These are phyloP conservation scores for Piprites chloris DNA, from an alignment of 2,113 vertebrate genomes.

Conservation along the genomic window DNA sequence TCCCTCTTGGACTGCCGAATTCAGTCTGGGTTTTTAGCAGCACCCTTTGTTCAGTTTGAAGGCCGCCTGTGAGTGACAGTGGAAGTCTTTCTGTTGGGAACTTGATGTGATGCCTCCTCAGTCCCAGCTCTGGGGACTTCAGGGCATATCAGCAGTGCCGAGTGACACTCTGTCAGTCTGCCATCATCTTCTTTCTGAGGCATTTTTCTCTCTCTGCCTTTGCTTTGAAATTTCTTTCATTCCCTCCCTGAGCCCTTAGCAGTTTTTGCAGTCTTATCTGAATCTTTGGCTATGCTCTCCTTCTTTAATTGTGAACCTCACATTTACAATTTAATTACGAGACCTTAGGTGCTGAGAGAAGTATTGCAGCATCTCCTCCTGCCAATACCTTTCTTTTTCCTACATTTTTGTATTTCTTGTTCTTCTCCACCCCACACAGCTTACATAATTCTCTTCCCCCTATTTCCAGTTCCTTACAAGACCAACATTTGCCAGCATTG, in stretches of 20 bases:
- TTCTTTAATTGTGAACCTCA: background rate
- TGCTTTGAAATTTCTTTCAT: slow-evolving; percentile 6
- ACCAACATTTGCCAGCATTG: background rate
- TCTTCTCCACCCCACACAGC: background rate
- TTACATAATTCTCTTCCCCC: background rate
- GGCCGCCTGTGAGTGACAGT: background rate
- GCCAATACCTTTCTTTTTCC: background rate
- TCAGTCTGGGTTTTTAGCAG: background rate
- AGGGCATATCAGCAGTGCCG: background rate
- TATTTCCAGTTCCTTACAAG: background rate
- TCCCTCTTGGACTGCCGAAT: background rate
- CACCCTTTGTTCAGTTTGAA: background rate
- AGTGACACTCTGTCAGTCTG: background rate
- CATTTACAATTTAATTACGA: background rate
- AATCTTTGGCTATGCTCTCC: background rate
- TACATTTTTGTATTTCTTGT: background rate
- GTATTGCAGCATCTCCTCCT: background rate
- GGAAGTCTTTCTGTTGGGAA: background rate
- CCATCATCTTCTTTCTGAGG: background rate
- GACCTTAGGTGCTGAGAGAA: background rate
- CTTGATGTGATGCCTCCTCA: background rate
- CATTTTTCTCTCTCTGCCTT: background rate
- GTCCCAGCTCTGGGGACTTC: background rate
- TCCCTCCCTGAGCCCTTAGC: background rate
- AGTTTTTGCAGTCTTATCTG: background rate